Conservation (phyloP, 1,140 invertebrate species). For the Hetaerina americana region DNA sequence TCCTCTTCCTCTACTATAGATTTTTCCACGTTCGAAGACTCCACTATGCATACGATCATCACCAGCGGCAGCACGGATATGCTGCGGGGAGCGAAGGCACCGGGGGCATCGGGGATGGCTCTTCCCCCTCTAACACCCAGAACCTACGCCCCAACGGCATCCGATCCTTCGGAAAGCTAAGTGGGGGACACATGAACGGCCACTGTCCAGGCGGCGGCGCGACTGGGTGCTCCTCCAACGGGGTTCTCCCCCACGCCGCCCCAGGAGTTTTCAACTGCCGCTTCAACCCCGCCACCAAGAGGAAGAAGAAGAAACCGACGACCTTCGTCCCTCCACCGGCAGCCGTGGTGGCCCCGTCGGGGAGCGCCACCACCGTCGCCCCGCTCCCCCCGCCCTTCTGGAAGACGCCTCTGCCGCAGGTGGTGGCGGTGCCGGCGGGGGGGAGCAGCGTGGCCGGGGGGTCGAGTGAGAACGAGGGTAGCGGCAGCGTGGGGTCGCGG, state of each 20-base stretch:
- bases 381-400: conserved; percentile 53
- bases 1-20: conserved; percentile 74
- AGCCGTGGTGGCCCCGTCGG: conserved; percentile 17
- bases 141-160: not conserved
- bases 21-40: conserved; percentile 40
- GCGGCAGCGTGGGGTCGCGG: conserved; percentile 54
- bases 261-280: conserved; percentile 81
- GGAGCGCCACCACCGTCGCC: not conserved
- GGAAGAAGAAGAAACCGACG: conserved; percentile 83
- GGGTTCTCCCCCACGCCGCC: conserved; percentile 39
- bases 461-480: conserved; percentile 56
- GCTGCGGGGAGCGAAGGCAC: not conserved
- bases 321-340: conserved; percentile 66
- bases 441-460: conserved; percentile 25
- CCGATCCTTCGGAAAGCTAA: not conserved
- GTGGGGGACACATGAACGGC: not conserved
- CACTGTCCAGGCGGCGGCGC: not conserved
- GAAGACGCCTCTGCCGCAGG: conserved; percentile 51
- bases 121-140: too few species aligned
- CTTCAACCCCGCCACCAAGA: conserved; percentile 61
- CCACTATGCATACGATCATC: conserved; percentile 29
- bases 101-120: too few species aligned
- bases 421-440: not conserved
- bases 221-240: too few species aligned
- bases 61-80: not conserved